These are phyloP conservation scores for Drosophila rubida DNA, from an alignment of 2,888 invertebrate genomes.

Conservation along the genomic window DNA sequence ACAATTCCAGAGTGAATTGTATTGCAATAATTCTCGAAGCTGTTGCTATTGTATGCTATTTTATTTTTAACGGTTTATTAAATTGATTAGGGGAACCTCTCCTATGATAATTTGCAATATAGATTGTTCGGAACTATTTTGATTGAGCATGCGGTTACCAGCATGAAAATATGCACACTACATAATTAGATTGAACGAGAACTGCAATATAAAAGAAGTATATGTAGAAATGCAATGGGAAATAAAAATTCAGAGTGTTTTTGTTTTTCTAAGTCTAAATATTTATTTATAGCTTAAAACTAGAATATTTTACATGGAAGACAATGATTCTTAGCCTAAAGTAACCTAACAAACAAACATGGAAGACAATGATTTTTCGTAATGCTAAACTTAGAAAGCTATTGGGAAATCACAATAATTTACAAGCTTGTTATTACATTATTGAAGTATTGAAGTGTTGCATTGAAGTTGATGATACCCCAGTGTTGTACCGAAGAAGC, in stretches of 20 bases:
- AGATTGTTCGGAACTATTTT: not conserved
- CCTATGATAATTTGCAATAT: not conserved
- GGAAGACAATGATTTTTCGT: constrained; percentile 82
- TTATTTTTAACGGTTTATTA: not conserved
- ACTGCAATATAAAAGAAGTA: not conserved
- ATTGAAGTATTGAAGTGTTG: constrained; percentile 63
- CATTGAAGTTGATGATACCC: constrained; percentile 57
- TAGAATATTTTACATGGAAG: constrained; percentile 79
- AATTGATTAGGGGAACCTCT: too few species aligned
- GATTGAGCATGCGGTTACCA: constrained; percentile 37
- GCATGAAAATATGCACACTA: constrained; percentile 17
- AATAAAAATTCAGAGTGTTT: not conserved
- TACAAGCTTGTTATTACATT: constrained; percentile 50
- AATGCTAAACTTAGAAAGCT: constrained; percentile 53
- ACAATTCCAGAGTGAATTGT: not conserved
- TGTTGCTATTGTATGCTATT: too few species aligned
- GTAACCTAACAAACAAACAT: constrained; percentile 74
- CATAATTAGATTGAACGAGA: too few species aligned
- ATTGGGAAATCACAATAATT: constrained; percentile 63
- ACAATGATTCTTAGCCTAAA: constrained; percentile 69
- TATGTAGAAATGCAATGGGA: not conserved
- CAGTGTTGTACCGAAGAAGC: constrained; percentile 38
- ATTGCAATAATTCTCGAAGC: not conserved
- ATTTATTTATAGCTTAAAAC: constrained; percentile 57
- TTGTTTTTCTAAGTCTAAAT: constrained; percentile 41